Percentiles rank a stretch among this genome's conserved stretches.
Evolutionary conservation across 2,797 vertebrate species (phyloP).

Genomic region (Dryobates pubescens): DNA sequence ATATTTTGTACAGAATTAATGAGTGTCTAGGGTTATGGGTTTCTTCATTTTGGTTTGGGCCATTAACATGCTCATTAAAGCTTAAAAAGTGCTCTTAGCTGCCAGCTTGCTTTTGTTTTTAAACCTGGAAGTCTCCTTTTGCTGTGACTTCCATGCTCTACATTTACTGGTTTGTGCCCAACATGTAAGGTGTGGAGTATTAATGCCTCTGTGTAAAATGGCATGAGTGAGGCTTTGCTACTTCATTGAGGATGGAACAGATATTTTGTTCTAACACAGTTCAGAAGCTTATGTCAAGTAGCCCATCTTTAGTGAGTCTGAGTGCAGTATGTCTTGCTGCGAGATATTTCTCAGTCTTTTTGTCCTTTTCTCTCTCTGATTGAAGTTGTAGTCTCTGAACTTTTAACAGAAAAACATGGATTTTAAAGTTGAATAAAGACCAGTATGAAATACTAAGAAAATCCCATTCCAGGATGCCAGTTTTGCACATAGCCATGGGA

Average conservation of each 20-base stretch:
- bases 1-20: conserved; percentile 64
- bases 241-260: background rate
- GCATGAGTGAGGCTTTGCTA: background rate
- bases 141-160: background rate
- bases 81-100: conserved; percentile 23
- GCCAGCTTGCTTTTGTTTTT: background rate
- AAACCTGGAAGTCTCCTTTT: background rate
- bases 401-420: background rate
- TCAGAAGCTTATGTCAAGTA: background rate
- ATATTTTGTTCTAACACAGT: fast-evolving
- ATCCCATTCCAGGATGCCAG: background rate
- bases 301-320: background rate
- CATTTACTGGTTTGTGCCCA: background rate
- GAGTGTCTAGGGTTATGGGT: conserved; percentile 42
- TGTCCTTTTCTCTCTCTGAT: background rate
- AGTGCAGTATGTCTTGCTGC: background rate
- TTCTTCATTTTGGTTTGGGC: conserved; percentile 54
- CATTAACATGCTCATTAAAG: conserved; percentile 60
- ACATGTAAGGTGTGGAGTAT: background rate
- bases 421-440: background rate
- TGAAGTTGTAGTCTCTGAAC: background rate
- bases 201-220: background rate
- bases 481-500: background rate
- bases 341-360: background rate
- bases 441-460: background rate